Evolutionary conservation across 2,797 vertebrate genomes (phyloP).

Genomic region (Coluber constrictor): DNA sequence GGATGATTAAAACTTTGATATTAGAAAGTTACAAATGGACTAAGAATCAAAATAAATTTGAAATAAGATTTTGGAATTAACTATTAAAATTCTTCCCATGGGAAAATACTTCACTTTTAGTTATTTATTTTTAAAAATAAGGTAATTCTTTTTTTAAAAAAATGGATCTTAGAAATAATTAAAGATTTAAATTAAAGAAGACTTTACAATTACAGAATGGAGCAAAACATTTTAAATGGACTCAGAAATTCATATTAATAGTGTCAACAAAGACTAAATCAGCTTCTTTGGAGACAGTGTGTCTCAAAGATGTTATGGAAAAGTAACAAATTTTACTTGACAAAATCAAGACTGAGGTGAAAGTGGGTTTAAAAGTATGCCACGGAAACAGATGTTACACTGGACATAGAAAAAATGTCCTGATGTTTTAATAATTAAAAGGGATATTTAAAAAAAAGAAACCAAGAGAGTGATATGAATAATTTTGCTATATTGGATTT

Average conservation of each 20-base stretch:
- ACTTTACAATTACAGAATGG: neutral
- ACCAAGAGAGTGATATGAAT: neutral
- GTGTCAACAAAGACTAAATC: neutral
- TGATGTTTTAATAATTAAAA: neutral
- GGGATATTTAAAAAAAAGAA: neutral
- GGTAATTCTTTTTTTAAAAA: neutral
- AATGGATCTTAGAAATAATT: neutral
- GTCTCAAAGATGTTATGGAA: neutral
- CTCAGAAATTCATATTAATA: neutral
- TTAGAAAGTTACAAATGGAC: neutral
- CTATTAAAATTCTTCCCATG: neutral
- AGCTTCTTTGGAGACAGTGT: neutral
- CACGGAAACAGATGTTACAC: neutral
- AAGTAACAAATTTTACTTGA: neutral
- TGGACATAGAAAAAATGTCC: neutral
- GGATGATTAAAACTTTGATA: neutral
- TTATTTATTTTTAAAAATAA: neutral
- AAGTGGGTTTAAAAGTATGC: neutral
- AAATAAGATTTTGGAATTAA: neutral
- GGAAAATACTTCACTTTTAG: neutral
- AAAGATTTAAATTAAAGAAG: neutral
- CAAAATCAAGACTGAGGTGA: neutral
- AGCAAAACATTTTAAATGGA: neutral
- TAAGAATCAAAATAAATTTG: neutral
- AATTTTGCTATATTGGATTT: neutral